A percentile compares a stretch with the other conserved stretches of the same genome.
phyloP scores from a whole-genome alignment of 2,888 invertebrate species.

The Drosophila macrothrix region DNA sequence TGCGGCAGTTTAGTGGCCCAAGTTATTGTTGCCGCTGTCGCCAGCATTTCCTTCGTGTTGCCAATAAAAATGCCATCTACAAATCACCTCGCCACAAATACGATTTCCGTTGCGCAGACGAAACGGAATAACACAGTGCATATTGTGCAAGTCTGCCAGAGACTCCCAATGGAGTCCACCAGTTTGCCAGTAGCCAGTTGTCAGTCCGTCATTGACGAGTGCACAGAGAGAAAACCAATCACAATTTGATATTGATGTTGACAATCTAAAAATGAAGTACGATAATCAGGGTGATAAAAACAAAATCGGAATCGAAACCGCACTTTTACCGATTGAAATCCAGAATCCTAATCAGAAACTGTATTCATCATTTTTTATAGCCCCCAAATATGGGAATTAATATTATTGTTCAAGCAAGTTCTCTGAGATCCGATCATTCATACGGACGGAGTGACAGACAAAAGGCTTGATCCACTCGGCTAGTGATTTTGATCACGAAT shows the following conservation, averaged over 20 bases:
- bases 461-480: neutral
- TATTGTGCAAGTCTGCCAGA: constrained; percentile 47
- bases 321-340: neutral
- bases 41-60: constrained; percentile 59
- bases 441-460: neutral
- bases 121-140: constrained; percentile 23
- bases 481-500: neutral
- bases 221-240: neutral
- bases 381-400: neutral
- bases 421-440: neutral
- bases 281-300: neutral
- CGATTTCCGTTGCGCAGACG: constrained; percentile 58
- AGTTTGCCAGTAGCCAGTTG: constrained; percentile 14
- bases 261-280: neutral
- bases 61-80: constrained; percentile 58
- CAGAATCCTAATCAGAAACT: neutral
- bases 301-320: neutral
- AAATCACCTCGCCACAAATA: constrained; percentile 44
- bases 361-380: neutral
- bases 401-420: neutral
- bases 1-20: constrained; percentile 52
- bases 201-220: neutral
- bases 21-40: constrained; percentile 35
- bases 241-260: neutral
- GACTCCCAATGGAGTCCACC: constrained; percentile 12